Percentiles rank a stretch among this genome's conserved stretches.
phyloP scores from a whole-genome alignment of 35 echinoderm and acorn worm genomes.

The Ophiothrix spiculata region DNA sequence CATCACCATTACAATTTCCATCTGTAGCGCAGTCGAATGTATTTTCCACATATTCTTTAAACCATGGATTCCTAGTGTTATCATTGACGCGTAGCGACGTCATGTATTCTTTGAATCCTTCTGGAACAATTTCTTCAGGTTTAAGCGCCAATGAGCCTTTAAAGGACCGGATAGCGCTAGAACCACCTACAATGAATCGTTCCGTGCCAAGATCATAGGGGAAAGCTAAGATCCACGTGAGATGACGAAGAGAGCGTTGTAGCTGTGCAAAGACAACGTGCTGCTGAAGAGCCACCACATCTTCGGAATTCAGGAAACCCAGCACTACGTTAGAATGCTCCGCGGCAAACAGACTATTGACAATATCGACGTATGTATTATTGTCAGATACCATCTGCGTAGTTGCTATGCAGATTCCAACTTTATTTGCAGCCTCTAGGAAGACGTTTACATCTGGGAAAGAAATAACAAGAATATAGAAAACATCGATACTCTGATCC shows the following conservation, averaged over 20 bases:
- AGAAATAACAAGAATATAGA: neutral
- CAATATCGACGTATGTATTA: neutral
- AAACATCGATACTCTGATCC: no score
- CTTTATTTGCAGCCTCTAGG: neutral
- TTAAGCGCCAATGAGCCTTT: slow-evolving; percentile 2
- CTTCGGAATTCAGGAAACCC: slow-evolving; percentile 2
- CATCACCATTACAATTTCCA: neutral
- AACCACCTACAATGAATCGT: neutral
- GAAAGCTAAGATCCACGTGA: slow-evolving; percentile 36
- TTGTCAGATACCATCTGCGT: neutral
- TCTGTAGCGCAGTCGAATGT: slow-evolving; percentile 23
- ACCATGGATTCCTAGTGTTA: slow-evolving; percentile 37
- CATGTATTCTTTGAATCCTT: slow-evolving; percentile 31
- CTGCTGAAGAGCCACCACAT: slow-evolving; percentile 3
- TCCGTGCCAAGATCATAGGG: neutral
- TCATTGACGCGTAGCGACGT: neutral
- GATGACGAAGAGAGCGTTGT: neutral
- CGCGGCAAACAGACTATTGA: neutral
- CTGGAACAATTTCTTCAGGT: neutral
- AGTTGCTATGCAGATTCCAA: slow-evolving; percentile 21
- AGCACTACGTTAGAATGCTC: slow-evolving; percentile 7
- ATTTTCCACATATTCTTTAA: slow-evolving; percentile 32
- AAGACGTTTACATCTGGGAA: slow-evolving; percentile 23
- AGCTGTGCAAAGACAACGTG: neutral
- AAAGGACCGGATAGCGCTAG: slow-evolving; percentile 8